A percentile compares a stretch with the other conserved stretches of the same genome.
phyloP scores from a whole-genome alignment of 2,888 invertebrate genomes.

The Ochropleura plecta region DNA sequence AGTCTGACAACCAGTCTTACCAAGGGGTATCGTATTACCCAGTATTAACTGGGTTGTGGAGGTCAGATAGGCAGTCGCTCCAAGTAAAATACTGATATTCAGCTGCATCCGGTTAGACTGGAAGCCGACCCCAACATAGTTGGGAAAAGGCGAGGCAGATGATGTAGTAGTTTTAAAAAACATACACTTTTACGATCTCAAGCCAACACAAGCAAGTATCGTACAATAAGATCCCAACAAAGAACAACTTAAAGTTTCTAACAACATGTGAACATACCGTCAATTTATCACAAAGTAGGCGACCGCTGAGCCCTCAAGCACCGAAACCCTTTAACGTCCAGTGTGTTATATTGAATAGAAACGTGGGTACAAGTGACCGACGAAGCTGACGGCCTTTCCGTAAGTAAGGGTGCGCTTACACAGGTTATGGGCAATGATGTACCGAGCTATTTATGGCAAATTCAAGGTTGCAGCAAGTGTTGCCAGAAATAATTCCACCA shows the following conservation, averaged over 20 bases:
- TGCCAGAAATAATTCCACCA: not conserved
- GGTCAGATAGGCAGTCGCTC: too few relatives aligned
- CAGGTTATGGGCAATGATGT: too few relatives aligned
- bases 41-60: too few relatives aligned
- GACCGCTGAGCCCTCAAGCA: conserved; percentile 4
- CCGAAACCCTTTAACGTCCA: conserved; percentile 39
- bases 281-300: conserved; percentile 29
- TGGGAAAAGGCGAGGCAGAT: too few relatives aligned
- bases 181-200: not conserved
- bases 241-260: conserved; percentile 10
- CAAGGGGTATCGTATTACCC: too few relatives aligned
- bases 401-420: conserved; percentile 1
- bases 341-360: conserved; percentile 53
- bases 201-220: not conserved
- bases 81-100: too few relatives aligned
- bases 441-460: not conserved
- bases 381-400: conserved; percentile 1
- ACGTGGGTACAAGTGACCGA: conserved; percentile 36
- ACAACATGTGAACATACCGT: not conserved
- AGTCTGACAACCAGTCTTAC: too few relatives aligned
- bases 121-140: too few relatives aligned
- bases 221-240: not conserved
- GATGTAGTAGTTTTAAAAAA: too few relatives aligned
- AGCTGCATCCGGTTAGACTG: too few relatives aligned
- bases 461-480: not conserved